Conservation (phyloP, 2,888 invertebrate genomes). For the Phania funesta region DNA sequence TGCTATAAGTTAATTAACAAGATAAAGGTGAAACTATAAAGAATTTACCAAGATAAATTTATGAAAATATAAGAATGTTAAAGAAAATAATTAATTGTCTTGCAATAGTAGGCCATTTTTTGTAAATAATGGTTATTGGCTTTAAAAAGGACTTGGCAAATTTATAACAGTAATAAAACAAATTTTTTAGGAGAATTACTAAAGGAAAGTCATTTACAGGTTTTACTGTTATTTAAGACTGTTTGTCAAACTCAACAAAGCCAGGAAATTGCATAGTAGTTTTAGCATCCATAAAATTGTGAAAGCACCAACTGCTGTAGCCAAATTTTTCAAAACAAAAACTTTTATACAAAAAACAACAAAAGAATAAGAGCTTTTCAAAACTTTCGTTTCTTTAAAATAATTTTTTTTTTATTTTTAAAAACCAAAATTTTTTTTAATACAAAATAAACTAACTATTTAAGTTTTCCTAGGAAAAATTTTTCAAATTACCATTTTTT, state of each 20-base stretch:
- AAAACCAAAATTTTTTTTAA: too few species aligned
- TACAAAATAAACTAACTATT: too few species aligned
- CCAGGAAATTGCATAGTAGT: slow-evolving; percentile 16
- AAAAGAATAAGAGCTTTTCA: too few species aligned
- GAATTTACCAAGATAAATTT: slow-evolving; percentile 16
- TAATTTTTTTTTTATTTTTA: too few species aligned
- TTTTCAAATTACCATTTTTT: too few species aligned
- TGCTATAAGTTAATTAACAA: slow-evolving; percentile 43
- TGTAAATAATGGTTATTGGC: slow-evolving; percentile 35
- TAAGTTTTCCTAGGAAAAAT: too few species aligned
- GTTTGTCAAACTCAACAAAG: slow-evolving; percentile 15
- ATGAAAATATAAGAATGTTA: slow-evolving; percentile 14
- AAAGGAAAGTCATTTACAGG: slow-evolving; percentile 2
- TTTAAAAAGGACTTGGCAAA: slow-evolving; percentile 11
- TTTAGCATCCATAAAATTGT: background rate
- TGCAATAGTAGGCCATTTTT: slow-evolving; percentile 3
- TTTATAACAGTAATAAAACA: background rate
- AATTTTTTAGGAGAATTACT: background rate
- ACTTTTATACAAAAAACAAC: too few species aligned
- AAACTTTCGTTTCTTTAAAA: too few species aligned
- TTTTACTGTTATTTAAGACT: slow-evolving; percentile 29
- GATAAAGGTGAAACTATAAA: background rate
- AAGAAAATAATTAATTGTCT: slow-evolving; percentile 23
- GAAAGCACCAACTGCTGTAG: slow-evolving; percentile 15
- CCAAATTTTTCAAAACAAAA: too few species aligned